Conservation (phyloP, 2,113 vertebrate genomes). For the Cavia porcellus region DNA sequence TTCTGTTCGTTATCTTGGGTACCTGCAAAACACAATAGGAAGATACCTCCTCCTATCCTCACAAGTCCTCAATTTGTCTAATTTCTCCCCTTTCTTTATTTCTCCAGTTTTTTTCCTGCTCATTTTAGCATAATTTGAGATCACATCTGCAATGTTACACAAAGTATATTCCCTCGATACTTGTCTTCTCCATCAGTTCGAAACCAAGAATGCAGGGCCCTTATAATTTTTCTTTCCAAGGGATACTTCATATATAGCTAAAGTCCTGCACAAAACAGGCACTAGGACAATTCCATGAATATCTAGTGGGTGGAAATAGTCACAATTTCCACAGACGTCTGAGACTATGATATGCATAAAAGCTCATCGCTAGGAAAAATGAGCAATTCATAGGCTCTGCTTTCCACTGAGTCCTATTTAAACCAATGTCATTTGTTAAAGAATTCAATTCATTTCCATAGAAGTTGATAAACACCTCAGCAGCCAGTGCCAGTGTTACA, state of each 20-base stretch:
- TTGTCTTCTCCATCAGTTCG: background rate
- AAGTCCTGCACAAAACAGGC: background rate
- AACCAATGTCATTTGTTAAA: background rate
- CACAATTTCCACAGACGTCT: background rate
- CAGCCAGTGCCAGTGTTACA: background rate
- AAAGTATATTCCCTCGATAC: background rate
- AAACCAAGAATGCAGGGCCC: background rate
- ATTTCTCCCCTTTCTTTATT: background rate
- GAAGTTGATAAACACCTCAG: background rate
- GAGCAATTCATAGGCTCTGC: background rate
- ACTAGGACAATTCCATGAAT: background rate
- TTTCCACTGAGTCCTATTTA: background rate
- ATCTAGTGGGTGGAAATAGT: background rate
- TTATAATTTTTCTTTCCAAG: background rate
- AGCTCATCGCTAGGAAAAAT: background rate
- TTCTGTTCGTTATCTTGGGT: background rate
- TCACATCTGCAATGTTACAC: background rate
- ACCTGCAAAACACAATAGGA: background rate
- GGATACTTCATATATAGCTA: background rate
- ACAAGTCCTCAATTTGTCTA: background rate
- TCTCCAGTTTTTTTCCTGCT: background rate
- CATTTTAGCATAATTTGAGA: background rate
- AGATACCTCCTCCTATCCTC: background rate
- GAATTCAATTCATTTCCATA: background rate
- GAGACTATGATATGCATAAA: background rate